Evolutionary conservation across 2,888 invertebrate species (phyloP).

Genomic region (Caenorhabditis sp.): DNA sequence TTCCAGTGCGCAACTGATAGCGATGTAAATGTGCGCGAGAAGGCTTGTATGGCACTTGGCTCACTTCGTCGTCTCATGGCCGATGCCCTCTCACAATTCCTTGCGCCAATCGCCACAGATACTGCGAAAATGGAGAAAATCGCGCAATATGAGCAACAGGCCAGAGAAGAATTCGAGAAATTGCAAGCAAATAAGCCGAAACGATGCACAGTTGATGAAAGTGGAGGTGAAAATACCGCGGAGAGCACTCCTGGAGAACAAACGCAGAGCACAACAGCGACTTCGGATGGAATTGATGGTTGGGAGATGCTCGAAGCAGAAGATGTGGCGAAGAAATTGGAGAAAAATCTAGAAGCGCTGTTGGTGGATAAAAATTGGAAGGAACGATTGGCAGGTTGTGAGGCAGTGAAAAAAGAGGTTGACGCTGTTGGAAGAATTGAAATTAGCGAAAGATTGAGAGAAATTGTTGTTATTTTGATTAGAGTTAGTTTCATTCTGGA

Average conservation of each 20-base stretch:
- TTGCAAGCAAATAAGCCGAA: not conserved
- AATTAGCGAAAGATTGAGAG: conserved; percentile 27
- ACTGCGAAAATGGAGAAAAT: conserved; percentile 47
- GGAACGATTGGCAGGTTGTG: conserved; percentile 24
- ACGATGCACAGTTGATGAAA: not conserved
- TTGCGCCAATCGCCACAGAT: conserved; percentile 33
- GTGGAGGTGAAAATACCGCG: not conserved
- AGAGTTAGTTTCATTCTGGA: conserved; percentile 11
- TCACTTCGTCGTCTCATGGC: conserved; percentile 41
- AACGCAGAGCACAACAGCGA: not conserved
- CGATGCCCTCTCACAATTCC: conserved; percentile 19
- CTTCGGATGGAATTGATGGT: conserved; percentile 71
- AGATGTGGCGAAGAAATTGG: conserved; percentile 77
- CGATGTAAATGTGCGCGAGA: conserved; percentile 47
- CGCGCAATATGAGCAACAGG: conserved; percentile 26
- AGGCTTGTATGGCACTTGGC: conserved; percentile 43
- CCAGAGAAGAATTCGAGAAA: conserved; percentile 24
- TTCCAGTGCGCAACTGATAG: conserved; percentile 44
- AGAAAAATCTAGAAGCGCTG: conserved; percentile 17
- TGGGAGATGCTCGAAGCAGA: conserved; percentile 89
- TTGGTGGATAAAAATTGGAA: conserved; percentile 41
- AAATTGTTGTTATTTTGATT: conserved; percentile 16
- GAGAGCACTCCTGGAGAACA: not conserved
- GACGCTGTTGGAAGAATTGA: conserved; percentile 19
- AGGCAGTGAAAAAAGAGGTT: conserved; percentile 27